phyloP scores from a whole-genome alignment of 2,888 invertebrate genomes.

The Chloromyia formosa region DNA sequence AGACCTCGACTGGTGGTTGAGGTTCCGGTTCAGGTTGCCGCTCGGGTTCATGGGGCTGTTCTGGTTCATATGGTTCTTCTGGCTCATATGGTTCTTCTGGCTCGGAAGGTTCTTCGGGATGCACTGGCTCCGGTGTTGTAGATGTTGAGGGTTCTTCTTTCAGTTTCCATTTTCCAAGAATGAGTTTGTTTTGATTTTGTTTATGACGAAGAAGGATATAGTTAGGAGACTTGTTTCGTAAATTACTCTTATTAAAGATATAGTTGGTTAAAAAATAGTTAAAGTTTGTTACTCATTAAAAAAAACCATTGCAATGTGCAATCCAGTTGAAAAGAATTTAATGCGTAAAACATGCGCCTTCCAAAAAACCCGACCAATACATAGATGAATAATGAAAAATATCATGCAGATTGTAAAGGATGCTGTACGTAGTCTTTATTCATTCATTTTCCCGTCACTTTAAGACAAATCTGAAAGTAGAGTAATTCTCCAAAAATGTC shows the following conservation, averaged over 20 bases:
- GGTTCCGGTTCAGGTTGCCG: neutral
- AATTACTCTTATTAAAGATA: neutral
- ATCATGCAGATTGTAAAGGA: too few relatives aligned
- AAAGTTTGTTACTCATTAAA: neutral
- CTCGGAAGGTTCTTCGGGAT: neutral
- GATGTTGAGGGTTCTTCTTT: neutral
- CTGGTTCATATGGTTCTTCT: too few relatives aligned
- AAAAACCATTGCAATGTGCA: neutral
- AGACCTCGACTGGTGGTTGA: conserved; percentile 20
- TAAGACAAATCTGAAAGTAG: too few relatives aligned
- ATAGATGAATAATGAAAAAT: neutral
- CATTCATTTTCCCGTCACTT: too few relatives aligned
- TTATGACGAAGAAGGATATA: conserved; percentile 32
- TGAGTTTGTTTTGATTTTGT: neutral
- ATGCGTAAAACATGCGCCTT: neutral
- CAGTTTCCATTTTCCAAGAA: conserved; percentile 3
- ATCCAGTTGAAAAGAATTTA: neutral
- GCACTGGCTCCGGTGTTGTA: neutral
- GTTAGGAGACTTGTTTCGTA: conserved; percentile 30
- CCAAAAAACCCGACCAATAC: neutral
- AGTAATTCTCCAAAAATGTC: too few relatives aligned
- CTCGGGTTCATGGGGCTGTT: neutral
- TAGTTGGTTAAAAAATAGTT: neutral
- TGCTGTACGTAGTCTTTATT: too few relatives aligned
- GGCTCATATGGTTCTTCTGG: neutral